Conservation (phyloP, 2,888 invertebrate genomes). For the Nomada fucata region DNA sequence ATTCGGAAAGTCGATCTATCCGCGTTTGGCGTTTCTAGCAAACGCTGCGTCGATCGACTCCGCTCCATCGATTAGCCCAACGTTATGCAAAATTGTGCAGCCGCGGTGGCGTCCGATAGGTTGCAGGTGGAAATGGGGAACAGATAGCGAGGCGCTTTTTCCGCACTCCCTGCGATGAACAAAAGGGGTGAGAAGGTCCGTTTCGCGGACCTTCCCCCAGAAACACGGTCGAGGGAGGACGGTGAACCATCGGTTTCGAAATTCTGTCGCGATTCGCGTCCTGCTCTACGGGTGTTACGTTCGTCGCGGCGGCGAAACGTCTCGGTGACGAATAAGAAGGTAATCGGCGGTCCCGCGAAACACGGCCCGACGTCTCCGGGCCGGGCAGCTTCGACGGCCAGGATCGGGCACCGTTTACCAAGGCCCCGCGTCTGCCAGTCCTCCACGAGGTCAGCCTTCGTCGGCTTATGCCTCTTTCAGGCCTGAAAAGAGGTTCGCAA, state of each 20-base stretch:
- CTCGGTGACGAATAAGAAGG: constrained; percentile 44
- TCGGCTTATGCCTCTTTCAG: constrained; percentile 72
- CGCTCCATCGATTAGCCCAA: too few species aligned
- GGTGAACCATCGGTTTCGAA: constrained; percentile 15
- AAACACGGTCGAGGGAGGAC: neutral
- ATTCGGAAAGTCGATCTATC: too few species aligned
- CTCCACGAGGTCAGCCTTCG: constrained; percentile 71
- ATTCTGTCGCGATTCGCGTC: constrained; percentile 17
- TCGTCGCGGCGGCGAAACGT: neutral
- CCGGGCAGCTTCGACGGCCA: constrained; percentile 12
- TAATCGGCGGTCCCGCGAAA: constrained; percentile 39
- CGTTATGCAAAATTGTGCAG: too few species aligned
- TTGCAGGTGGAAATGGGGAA: too few species aligned
- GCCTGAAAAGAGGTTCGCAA: constrained; percentile 72
- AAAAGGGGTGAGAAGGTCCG: too few species aligned
- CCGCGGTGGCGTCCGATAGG: too few species aligned
- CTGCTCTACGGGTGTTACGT: neutral
- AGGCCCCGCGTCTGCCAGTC: constrained; percentile 58
- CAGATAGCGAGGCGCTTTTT: too few species aligned
- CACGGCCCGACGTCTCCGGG: constrained; percentile 40
- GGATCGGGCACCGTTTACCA: constrained; percentile 63
- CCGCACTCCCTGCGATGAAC: too few species aligned
- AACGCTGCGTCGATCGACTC: too few species aligned
- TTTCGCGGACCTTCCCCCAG: too few species aligned
- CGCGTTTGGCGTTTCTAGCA: too few species aligned